Conservation (phyloP, 1,140 invertebrate genomes). For the Zophobas atratus region DNA sequence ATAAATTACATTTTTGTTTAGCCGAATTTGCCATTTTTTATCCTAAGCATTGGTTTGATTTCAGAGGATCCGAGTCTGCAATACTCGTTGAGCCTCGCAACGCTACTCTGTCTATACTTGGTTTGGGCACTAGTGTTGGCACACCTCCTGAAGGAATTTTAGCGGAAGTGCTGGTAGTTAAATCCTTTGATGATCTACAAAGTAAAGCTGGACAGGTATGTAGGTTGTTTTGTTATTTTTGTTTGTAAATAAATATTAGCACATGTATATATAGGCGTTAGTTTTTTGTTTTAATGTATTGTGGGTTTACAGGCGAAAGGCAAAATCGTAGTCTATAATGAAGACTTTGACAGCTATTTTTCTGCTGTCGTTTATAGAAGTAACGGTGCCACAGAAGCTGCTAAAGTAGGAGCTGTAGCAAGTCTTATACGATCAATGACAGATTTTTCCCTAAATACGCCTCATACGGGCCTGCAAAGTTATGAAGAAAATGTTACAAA, state of each 20-base stretch:
- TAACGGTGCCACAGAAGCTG: constrained; percentile 75
- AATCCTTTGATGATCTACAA: constrained; percentile 77
- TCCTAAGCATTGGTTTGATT: constrained; percentile 22
- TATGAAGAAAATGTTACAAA: constrained; percentile 75
- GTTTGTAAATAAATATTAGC: too few species aligned
- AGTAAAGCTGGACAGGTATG: constrained; percentile 41
- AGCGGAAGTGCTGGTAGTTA: constrained; percentile 80
- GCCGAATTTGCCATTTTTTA: background rate
- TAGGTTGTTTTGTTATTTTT: too few species aligned
- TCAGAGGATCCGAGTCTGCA: constrained; percentile 76
- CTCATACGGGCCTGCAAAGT: constrained; percentile 78
- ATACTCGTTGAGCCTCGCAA: constrained; percentile 73
- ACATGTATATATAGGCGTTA: too few species aligned
- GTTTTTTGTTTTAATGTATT: too few species aligned
- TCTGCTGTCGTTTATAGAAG: constrained; percentile 69
- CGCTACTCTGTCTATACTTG: constrained; percentile 75
- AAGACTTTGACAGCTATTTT: background rate
- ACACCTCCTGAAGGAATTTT: constrained; percentile 78
- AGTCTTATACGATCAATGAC: constrained; percentile 82
- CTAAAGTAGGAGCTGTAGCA: constrained; percentile 82
- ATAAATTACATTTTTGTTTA: too few species aligned
- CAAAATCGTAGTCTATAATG: constrained; percentile 74
- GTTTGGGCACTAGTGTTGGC: constrained; percentile 77
- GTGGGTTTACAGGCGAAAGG: constrained; percentile 68
- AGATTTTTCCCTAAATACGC: constrained; percentile 80